A percentile compares a stretch with the other conserved stretches of the same genome.
These are phyloP conservation scores for Glyptemys insculpta DNA, from an alignment of 2,797 vertebrate genomes.

Conservation along the genomic window DNA sequence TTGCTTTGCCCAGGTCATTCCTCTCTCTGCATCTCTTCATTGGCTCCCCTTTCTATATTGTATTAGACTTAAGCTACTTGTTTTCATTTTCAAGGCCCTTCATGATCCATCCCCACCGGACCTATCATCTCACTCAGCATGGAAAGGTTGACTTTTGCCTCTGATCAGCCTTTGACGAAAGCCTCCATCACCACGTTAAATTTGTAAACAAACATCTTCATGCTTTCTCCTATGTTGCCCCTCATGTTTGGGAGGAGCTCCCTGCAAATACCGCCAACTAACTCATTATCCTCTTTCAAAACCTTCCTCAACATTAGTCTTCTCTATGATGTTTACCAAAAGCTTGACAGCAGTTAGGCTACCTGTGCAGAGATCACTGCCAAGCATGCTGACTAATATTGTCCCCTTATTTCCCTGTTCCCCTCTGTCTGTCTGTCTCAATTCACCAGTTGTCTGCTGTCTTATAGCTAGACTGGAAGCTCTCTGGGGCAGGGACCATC, in stretches of 20 bases:
- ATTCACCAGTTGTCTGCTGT: not conserved
- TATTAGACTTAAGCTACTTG: not conserved
- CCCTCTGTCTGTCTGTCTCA: not conserved
- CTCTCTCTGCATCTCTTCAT: not conserved
- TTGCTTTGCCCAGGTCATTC: not conserved
- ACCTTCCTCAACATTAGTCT: not conserved
- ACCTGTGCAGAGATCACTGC: not conserved
- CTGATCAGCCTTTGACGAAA: not conserved
- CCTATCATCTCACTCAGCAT: not conserved
- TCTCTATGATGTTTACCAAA: not conserved
- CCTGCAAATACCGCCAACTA: not conserved
- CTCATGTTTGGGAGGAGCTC: not conserved
- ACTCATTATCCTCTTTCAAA: not conserved
- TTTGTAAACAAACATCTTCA: not conserved
- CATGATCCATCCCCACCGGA: not conserved
- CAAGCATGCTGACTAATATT: not conserved
- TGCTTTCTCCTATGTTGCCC: not conserved
- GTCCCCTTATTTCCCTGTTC: not conserved
- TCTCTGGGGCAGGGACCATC: not conserved
- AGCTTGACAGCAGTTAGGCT: not conserved
- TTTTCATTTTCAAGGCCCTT: not conserved
- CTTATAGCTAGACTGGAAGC: not conserved
- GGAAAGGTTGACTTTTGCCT: not conserved
- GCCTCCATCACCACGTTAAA: not conserved
- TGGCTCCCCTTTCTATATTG: not conserved